Percentiles rank a stretch among this genome's conserved stretches.
phyloP scores from a whole-genome alignment of 2,797 vertebrate species.

The Rachycentron canadum region DNA sequence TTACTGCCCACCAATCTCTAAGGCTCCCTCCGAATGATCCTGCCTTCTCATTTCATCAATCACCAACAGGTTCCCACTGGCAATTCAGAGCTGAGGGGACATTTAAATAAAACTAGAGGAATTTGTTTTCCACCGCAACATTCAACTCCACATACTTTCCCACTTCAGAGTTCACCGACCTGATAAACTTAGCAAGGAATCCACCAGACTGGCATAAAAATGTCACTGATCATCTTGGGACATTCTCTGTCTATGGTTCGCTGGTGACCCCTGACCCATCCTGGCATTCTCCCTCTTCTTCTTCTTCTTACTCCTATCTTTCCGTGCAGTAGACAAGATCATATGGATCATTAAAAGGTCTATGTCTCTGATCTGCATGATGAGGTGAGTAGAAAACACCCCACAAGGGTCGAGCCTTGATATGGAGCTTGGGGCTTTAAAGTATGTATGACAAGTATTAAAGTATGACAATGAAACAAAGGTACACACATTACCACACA shows the following conservation, averaged over 20 bases:
- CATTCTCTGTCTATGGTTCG: constrained; percentile 43
- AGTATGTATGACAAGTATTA: too few relatives aligned
- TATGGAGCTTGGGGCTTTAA: constrained; percentile 46
- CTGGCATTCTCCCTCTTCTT: constrained; percentile 27
- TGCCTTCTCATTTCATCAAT: neutral
- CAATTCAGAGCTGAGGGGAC: neutral
- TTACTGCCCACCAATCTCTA: neutral
- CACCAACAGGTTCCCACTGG: constrained; percentile 28
- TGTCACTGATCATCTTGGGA: constrained; percentile 54
- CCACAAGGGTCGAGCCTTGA: constrained; percentile 9
- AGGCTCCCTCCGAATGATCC: neutral
- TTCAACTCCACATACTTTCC: constrained; percentile 59
- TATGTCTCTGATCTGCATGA: constrained; percentile 32
- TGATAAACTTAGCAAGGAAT: constrained; percentile 70
- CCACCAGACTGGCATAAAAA: constrained; percentile 55
- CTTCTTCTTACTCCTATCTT: neutral
- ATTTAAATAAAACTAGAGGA: constrained; percentile 49
- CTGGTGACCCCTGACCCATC: constrained; percentile 53
- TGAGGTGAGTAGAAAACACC: constrained; percentile 15
- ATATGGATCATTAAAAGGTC: constrained; percentile 34
- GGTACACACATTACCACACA: neutral
- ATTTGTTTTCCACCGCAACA: constrained; percentile 43
- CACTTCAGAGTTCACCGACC: constrained; percentile 45
- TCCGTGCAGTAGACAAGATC: constrained; percentile 34
- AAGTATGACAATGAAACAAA: too few relatives aligned